A percentile compares a stretch with the other conserved stretches of the same genome.
Conservation (phyloP, 2,888 invertebrate genomes). For the Sphinx pinastri region DNA sequence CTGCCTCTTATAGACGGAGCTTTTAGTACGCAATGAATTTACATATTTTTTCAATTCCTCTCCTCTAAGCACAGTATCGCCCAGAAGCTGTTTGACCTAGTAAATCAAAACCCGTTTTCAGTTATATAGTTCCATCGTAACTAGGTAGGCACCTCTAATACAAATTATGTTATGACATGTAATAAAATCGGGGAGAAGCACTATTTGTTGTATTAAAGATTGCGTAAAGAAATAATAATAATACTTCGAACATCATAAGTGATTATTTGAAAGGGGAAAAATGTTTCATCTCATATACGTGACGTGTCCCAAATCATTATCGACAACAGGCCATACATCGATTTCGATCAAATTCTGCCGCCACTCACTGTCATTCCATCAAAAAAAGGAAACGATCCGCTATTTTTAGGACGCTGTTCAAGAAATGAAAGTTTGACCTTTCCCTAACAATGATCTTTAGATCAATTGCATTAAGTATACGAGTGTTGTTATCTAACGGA, state of each 20-base stretch:
- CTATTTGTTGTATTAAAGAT: too few relatives aligned
- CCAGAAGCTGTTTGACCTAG: constrained; percentile 79
- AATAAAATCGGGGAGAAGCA: too few relatives aligned
- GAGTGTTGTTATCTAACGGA: not conserved
- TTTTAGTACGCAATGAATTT: constrained; percentile 90
- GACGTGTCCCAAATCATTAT: constrained; percentile 39
- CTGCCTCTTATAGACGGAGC: constrained; percentile 91
- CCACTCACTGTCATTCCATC: constrained; percentile 31
- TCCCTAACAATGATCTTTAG: constrained; percentile 8
- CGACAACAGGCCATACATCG: constrained; percentile 35
- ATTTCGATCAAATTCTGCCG: constrained; percentile 49
- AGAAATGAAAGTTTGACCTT: constrained; percentile 26
- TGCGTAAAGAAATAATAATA: not conserved
- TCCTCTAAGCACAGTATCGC: constrained; percentile 89
- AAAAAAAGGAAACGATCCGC: constrained; percentile 36
- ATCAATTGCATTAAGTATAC: constrained; percentile 13
- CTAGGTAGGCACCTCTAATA: not conserved
- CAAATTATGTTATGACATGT: too few relatives aligned
- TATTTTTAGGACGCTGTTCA: constrained; percentile 29
- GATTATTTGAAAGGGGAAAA: constrained; percentile 68
- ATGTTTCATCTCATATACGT: constrained; percentile 58
- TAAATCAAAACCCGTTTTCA: constrained; percentile 38
- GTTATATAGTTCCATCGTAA: not conserved
- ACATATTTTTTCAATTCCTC: constrained; percentile 95
- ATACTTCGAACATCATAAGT: constrained; percentile 65